Conservation (phyloP, 2,113 vertebrate genomes). For the Paracanthobrama guichenoti region DNA sequence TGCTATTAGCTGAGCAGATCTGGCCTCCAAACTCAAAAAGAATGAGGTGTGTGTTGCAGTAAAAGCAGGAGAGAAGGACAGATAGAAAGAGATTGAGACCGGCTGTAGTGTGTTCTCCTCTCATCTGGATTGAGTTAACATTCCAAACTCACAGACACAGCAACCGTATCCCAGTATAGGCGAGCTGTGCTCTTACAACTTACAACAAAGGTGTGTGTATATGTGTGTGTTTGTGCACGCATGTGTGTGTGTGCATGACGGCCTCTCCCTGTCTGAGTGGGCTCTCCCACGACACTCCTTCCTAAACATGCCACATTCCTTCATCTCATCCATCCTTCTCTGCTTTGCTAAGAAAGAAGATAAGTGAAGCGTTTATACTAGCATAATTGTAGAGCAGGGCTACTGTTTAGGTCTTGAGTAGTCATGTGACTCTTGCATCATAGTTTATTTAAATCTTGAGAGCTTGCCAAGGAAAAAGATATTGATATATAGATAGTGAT, state of each 20-base stretch:
- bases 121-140: slow-evolving; percentile 75
- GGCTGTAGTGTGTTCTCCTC: slow-evolving; percentile 48
- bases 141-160: slow-evolving; percentile 61
- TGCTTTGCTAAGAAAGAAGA: background rate
- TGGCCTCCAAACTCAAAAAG: slow-evolving; percentile 16
- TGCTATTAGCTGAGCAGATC: slow-evolving; percentile 55
- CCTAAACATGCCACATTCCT: slow-evolving; percentile 51
- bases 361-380: background rate
- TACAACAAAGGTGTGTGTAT: slow-evolving; percentile 39
- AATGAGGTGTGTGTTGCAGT: slow-evolving; percentile 30
- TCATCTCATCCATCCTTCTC: slow-evolving; percentile 42
- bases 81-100: background rate
- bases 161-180: slow-evolving; percentile 41
- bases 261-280: slow-evolving; percentile 25
- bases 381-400: background rate
- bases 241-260: slow-evolving; percentile 28
- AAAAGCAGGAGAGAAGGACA: slow-evolving; percentile 11
- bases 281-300: slow-evolving; percentile 25
- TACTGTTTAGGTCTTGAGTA: slow-evolving; percentile 14
- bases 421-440: background rate
- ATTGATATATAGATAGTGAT: slow-evolving; percentile 4
- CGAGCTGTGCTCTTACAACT: slow-evolving; percentile 36
- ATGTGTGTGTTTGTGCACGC: slow-evolving; percentile 17
- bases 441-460: background rate
- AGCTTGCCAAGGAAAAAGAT: background rate